Percentiles rank a stretch among this genome's conserved stretches.
These are phyloP conservation scores for Drosophila watanabei DNA, from an alignment of 1,140 invertebrate genomes.

Conservation along the genomic window DNA sequence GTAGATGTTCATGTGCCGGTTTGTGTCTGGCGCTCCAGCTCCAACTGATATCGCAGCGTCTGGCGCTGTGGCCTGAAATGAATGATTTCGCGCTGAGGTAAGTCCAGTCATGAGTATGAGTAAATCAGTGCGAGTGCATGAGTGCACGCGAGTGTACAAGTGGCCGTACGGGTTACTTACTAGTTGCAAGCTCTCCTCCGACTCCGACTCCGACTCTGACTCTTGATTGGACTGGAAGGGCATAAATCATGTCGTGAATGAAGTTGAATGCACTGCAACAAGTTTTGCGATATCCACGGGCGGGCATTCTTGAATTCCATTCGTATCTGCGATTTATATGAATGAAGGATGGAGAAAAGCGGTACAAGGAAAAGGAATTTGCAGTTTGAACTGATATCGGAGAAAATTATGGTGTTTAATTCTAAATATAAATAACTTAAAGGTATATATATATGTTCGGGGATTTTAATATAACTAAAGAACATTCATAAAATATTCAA, in stretches of 20 bases:
- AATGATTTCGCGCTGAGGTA: slow-evolving; percentile 43
- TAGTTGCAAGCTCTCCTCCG: slow-evolving; percentile 6
- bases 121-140: slow-evolving; percentile 11
- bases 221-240: slow-evolving; percentile 47
- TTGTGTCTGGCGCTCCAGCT: slow-evolving; percentile 73
- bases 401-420: neutral
- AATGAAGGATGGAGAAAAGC: neutral
- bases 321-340: slow-evolving; percentile 29
- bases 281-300: slow-evolving; percentile 41
- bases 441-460: neutral
- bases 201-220: neutral
- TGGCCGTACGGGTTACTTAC: slow-evolving; percentile 7
- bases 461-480: neutral
- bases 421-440: neutral
- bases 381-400: neutral
- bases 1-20: slow-evolving; percentile 66
- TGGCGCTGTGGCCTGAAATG: slow-evolving; percentile 37
- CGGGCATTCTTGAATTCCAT: slow-evolving; percentile 42
- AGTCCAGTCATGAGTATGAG: slow-evolving; percentile 12
- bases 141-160: slow-evolving; percentile 1
- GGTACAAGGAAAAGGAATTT: slow-evolving; percentile 9
- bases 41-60: slow-evolving; percentile 58
- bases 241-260: slow-evolving; percentile 55
- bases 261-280: slow-evolving; percentile 55
- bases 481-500: neutral